Conservation (phyloP, 2,113 vertebrate genomes). For the Hippocampus mohnikei region DNA sequence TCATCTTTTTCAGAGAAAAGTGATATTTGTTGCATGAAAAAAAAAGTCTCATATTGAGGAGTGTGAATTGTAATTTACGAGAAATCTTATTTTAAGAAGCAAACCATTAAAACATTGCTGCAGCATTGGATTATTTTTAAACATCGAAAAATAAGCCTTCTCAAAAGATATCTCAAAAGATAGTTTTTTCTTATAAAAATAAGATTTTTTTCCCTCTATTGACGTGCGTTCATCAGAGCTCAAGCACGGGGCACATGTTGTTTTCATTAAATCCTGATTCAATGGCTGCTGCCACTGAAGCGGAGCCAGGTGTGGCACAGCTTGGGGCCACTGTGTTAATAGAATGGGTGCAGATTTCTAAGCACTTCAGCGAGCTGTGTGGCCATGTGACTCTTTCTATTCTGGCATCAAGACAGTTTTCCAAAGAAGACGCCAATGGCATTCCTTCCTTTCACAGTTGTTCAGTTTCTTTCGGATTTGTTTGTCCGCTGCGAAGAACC, state of each 20-base stretch:
- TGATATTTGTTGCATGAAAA: too few relatives aligned
- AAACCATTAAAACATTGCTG: background rate
- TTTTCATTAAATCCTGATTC: constrained; percentile 2
- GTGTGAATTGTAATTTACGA: too few relatives aligned
- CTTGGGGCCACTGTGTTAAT: constrained; percentile 3
- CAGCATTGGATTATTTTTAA: background rate
- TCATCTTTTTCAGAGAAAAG: background rate
- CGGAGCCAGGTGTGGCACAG: constrained; percentile 25
- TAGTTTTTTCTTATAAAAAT: background rate
- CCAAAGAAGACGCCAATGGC: constrained; percentile 56
- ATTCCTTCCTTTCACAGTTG: constrained; percentile 73
- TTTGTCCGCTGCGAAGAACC: background rate
- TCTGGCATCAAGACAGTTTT: constrained; percentile 62
- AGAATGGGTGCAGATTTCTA: background rate
- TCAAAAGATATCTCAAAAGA: too few relatives aligned
- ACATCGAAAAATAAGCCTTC: too few relatives aligned
- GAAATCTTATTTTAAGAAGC: background rate
- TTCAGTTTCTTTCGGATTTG: constrained; percentile 50
- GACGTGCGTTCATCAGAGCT: background rate
- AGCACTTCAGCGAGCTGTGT: constrained; percentile 16
- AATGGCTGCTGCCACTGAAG: constrained; percentile 11
- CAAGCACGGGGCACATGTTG: background rate
- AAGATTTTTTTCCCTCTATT: background rate
- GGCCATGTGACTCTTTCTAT: constrained; percentile 20
- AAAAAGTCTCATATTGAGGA: too few relatives aligned